phyloP scores from a whole-genome alignment of 92 coral and sea anemone genomes.

The Phenganax stokvisi region DNA sequence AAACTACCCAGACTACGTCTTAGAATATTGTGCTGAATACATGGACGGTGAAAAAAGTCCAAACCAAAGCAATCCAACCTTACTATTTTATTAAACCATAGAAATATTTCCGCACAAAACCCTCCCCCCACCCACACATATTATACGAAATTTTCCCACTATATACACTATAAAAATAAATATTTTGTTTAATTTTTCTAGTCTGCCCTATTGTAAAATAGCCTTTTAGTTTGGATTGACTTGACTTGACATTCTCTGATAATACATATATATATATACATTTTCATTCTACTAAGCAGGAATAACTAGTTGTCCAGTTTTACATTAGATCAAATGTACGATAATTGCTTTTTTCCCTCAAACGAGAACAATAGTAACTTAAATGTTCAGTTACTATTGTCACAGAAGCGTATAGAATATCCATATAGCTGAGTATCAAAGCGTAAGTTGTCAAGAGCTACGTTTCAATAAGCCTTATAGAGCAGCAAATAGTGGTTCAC shows the following conservation, averaged over 20 bases:
- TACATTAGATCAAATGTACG: too few relatives aligned
- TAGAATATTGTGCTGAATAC: background rate
- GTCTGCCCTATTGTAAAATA: conserved; percentile 5
- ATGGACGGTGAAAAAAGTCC: background rate
- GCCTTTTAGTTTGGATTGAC: conserved; percentile 25
- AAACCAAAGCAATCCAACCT: conserved; percentile 32
- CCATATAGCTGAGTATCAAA: too few relatives aligned
- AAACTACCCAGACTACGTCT: background rate
- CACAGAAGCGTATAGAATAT: too few relatives aligned
- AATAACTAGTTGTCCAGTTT: too few relatives aligned
- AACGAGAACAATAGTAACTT: too few relatives aligned
- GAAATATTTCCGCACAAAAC: background rate
- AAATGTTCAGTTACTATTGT: too few relatives aligned
- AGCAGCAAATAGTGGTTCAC: too few relatives aligned
- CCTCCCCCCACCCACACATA: conserved; percentile 21
- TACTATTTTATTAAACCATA: conserved; percentile 20
- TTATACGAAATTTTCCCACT: conserved; percentile 34
- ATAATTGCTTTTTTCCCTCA: too few relatives aligned
- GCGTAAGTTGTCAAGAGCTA: too few relatives aligned
- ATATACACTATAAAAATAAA: conserved; percentile 42
- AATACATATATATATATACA: conserved; percentile 5
- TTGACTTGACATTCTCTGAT: conserved; percentile 13
- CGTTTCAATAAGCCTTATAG: too few relatives aligned
- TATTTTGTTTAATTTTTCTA: conserved; percentile 4
- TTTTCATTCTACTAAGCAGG: background rate